phyloP scores from a whole-genome alignment of 23 tunicate species.

The Diplosoma virens region DNA sequence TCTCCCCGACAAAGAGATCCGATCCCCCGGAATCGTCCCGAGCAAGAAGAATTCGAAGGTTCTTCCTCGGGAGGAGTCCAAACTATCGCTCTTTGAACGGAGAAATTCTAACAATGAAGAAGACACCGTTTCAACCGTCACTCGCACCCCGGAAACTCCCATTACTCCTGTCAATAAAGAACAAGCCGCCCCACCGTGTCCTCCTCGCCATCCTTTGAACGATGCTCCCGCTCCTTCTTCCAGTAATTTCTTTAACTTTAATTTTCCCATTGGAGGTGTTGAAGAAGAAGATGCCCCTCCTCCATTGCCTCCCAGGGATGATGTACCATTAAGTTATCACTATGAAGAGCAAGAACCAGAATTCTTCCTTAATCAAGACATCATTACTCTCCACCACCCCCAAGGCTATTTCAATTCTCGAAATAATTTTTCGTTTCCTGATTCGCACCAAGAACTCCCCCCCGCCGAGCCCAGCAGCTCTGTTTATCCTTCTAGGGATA shows the following conservation, averaged over 20 bases:
- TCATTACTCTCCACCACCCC: constrained; percentile 28
- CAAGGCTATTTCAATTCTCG: not conserved
- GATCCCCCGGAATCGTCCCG: constrained; percentile 76
- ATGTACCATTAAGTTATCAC: constrained; percentile 10
- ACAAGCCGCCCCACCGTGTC: constrained; percentile 68
- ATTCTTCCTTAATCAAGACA: constrained; percentile 38
- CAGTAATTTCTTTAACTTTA: constrained; percentile 40
- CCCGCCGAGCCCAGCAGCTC: not conserved
- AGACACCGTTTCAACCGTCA: constrained; percentile 24
- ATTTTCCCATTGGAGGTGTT: constrained; percentile 1
- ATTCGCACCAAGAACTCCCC: not conserved
- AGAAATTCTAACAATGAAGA: constrained; percentile 32
- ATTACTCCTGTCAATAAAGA: constrained; percentile 51
- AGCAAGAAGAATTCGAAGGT: constrained; percentile 51
- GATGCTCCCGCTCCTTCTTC: constrained; percentile 41
- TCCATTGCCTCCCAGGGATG: constrained; percentile 63
- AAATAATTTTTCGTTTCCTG: not conserved
- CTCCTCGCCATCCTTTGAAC: constrained; percentile 55
- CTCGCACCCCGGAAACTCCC: constrained; percentile 28
- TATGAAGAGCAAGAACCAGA: constrained; percentile 24
- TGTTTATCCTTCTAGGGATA: constrained; percentile 15
- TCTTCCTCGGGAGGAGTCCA: constrained; percentile 51
- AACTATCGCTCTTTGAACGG: constrained; percentile 28
- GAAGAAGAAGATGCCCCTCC: constrained; percentile 42
- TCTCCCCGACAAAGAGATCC: constrained; percentile 73